Percentiles rank a stretch among this genome's conserved stretches.
phyloP scores from a whole-genome alignment of 2,797 vertebrate genomes.

The Poeciliopsis turneri region DNA sequence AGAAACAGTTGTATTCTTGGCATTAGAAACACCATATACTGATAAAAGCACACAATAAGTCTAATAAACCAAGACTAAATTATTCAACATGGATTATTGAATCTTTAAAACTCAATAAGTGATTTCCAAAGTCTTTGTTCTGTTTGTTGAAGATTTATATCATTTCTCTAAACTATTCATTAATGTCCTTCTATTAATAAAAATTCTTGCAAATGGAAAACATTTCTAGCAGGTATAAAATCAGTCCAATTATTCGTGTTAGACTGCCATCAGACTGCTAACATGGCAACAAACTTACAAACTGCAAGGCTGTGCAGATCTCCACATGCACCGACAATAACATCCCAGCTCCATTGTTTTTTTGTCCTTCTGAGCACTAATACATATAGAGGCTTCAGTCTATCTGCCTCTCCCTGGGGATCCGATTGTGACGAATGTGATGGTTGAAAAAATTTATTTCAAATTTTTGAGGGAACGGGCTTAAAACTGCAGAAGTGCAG shows the following conservation, averaged over 20 bases:
- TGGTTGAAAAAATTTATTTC: not conserved
- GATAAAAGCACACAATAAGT: not conserved
- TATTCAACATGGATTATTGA: not conserved
- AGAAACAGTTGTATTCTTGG: not conserved
- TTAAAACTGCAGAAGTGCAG: slow-evolving; percentile 8
- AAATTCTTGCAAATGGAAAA: not conserved
- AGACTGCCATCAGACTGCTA: not conserved
- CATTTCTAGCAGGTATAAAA: not conserved
- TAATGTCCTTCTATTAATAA: not conserved
- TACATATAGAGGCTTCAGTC: not conserved
- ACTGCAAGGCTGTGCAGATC: not conserved
- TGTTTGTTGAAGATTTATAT: not conserved
- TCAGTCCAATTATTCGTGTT: not conserved
- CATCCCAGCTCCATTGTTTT: not conserved
- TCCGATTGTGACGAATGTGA: not conserved
- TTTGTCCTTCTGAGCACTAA: not conserved
- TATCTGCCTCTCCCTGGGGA: not conserved
- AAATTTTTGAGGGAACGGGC: not conserved
- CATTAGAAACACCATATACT: not conserved
- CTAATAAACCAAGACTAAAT: not conserved
- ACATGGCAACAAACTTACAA: not conserved
- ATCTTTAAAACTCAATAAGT: not conserved
- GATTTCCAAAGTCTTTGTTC: not conserved
- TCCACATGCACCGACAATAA: not conserved
- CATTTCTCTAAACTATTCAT: not conserved